phyloP scores from a whole-genome alignment of 2,797 vertebrate species.

The Acipenser oxyrinchus region DNA sequence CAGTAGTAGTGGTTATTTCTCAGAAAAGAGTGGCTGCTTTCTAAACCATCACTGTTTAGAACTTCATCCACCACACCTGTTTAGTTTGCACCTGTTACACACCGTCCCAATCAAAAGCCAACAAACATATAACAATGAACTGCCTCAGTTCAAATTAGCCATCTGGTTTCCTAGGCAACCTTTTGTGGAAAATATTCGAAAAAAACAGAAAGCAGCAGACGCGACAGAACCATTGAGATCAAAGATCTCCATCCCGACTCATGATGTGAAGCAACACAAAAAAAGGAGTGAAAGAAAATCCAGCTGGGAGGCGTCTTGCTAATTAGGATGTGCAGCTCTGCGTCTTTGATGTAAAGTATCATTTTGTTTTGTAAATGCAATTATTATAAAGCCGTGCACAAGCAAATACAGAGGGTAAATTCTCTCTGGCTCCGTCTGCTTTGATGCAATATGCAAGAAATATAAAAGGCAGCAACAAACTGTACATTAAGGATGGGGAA shows the following conservation, averaged over 20 bases:
- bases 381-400: constrained; percentile 10
- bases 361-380: constrained; percentile 26
- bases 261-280: background rate
- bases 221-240: constrained; percentile 6
- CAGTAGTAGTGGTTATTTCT: too few relatives aligned
- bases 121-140: background rate
- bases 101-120: background rate
- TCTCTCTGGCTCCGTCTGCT: constrained; percentile 15
- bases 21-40: too few relatives aligned
- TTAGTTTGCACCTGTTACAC: background rate
- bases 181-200: background rate
- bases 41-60: too few relatives aligned
- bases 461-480: constrained; percentile 18
- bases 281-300: constrained; percentile 5
- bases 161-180: background rate
- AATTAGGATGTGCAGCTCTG: constrained; percentile 16
- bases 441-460: constrained; percentile 21
- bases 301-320: constrained; percentile 5
- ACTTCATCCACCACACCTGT: background rate
- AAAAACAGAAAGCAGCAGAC: background rate
- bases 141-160: background rate
- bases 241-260: background rate
- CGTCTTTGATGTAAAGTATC: constrained; percentile 25
- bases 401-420: constrained; percentile 15
- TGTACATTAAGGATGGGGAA: constrained; percentile 15